Percentiles rank a stretch among this genome's conserved stretches.
These are phyloP conservation scores for Anarhynchus alexandrinus DNA, from an alignment of 2,113 vertebrate genomes.

Conservation along the genomic window DNA sequence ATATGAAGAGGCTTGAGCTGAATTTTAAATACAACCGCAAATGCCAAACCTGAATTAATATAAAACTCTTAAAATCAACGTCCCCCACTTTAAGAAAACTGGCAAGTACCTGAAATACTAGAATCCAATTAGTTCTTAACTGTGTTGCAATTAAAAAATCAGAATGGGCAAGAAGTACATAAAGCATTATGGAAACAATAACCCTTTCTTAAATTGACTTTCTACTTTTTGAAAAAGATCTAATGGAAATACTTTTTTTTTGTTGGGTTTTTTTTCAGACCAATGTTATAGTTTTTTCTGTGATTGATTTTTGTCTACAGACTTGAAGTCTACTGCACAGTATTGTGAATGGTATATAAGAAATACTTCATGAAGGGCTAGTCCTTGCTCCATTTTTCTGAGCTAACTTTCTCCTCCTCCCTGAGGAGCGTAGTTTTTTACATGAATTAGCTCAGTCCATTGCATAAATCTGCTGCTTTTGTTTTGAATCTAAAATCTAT, in stretches of 20 bases:
- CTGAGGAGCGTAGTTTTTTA: background rate
- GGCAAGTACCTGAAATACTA: background rate
- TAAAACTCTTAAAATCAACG: background rate
- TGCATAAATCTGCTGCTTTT: background rate
- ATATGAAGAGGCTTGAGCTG: background rate
- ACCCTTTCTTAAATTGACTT: background rate
- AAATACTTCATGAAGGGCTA: background rate
- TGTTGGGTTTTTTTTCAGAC: background rate
- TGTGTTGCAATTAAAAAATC: background rate
- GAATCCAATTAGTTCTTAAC: background rate
- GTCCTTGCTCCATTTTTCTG: background rate
- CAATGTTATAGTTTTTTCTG: background rate
- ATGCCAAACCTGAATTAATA: background rate
- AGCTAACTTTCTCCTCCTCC: background rate
- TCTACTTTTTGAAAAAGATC: background rate
- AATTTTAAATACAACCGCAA: background rate
- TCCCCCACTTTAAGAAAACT: background rate
- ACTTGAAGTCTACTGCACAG: background rate
- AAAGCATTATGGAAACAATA: background rate
- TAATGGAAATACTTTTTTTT: background rate
- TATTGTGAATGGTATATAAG: background rate
- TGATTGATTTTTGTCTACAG: background rate
- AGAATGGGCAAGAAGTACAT: background rate
- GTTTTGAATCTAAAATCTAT: background rate
- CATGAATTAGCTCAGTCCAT: background rate